Evolutionary conservation across 1,140 invertebrate species (phyloP).

Genomic region (Triops longicaudatus): DNA sequence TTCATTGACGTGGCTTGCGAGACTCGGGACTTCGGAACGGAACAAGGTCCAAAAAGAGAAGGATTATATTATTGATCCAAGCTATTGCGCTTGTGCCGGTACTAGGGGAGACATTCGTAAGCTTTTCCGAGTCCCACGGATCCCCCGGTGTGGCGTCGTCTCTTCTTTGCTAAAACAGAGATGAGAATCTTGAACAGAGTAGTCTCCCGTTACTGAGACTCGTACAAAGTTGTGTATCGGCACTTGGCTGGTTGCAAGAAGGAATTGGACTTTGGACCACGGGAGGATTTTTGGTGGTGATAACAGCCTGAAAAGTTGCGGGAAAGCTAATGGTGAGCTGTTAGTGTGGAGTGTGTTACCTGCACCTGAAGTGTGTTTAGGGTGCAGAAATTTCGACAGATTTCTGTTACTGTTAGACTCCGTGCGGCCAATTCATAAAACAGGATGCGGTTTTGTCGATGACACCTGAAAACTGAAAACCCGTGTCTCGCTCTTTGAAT

Average conservation of each 20-base stretch:
- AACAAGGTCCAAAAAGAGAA: background rate
- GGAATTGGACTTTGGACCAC: background rate
- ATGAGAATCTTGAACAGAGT: background rate
- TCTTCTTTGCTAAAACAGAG: background rate
- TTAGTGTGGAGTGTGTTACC: no score
- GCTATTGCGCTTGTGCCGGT: background rate
- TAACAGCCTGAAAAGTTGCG: no score
- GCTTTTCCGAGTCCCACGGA: background rate
- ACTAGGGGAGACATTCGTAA: background rate
- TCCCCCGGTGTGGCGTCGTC: background rate
- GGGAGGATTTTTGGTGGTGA: no score
- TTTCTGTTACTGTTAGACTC: no score
- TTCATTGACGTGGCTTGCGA: background rate
- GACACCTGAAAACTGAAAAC: no score
- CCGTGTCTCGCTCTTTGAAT: no score
- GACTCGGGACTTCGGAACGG: background rate
- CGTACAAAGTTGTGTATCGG: background rate
- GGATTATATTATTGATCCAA: constrained; percentile 9
- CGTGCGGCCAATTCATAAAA: no score
- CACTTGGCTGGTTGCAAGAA: background rate
- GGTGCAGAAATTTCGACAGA: no score
- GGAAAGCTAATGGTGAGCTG: no score
- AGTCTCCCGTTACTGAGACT: background rate
- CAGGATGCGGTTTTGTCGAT: no score
- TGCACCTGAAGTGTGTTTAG: no score